These are phyloP conservation scores for Anastrepha obliqua DNA, from an alignment of 1,140 invertebrate species.

Conservation along the genomic window DNA sequence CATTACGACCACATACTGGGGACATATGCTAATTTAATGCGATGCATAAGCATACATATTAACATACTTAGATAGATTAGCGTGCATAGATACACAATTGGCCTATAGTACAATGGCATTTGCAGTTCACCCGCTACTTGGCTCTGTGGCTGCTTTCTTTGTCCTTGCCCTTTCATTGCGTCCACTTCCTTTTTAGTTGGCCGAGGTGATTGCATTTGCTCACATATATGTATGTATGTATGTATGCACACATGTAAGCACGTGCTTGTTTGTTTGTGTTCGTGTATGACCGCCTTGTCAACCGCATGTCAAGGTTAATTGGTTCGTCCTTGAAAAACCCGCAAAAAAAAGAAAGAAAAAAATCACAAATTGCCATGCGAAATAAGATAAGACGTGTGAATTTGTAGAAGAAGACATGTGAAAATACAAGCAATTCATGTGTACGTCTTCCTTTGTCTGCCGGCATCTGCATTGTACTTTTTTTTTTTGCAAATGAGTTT, in stretches of 20 bases:
- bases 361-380: not conserved
- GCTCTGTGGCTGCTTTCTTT: conserved; percentile 36
- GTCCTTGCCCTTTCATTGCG: not conserved
- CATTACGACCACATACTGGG: not conserved
- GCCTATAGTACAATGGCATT: not conserved
- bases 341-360: not conserved
- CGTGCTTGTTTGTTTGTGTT: not conserved
- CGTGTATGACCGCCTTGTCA: conserved; percentile 14
- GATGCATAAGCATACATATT: not conserved
- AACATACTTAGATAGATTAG: not conserved
- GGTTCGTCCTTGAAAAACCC: not conserved
- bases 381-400: not conserved
- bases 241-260: not conserved
- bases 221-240: not conserved
- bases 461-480: no score
- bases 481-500: no score
- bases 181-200: not conserved
- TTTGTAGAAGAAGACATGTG: not conserved
- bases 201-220: not conserved
- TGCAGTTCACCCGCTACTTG: conserved; percentile 7
- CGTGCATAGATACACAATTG: not conserved
- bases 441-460: no score
- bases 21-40: conserved; percentile 37
- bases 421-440: no score
- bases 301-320: conserved; percentile 41